phyloP scores from a whole-genome alignment of 2,888 invertebrate species.

The Xestia sexstrigata region DNA sequence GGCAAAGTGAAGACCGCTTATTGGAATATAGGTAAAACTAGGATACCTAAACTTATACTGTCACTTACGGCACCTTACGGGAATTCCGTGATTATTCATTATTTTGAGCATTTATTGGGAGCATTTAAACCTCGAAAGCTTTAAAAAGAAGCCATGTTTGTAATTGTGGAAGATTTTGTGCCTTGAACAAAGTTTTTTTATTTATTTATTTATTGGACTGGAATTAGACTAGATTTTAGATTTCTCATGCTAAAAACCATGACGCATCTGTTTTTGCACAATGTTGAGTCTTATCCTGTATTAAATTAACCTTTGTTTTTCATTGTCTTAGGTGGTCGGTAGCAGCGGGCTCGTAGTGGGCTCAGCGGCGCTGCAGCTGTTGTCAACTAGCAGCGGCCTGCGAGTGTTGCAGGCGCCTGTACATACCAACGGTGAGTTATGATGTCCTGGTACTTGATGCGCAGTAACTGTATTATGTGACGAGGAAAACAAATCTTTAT shows the following conservation, averaged over 20 bases:
- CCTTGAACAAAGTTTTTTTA: no score
- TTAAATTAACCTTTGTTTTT: neutral
- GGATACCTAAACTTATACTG: no score
- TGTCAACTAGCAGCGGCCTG: conserved; percentile 83
- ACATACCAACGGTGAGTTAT: conserved; percentile 81
- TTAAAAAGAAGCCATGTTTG: neutral
- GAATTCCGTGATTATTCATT: no score
- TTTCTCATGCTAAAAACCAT: neutral
- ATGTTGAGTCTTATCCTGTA: neutral
- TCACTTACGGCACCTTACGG: no score
- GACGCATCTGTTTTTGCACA: neutral
- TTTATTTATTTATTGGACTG: no score
- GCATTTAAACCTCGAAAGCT: no score
- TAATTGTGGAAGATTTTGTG: neutral
- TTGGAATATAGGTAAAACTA: neutral
- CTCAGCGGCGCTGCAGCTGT: conserved; percentile 84
- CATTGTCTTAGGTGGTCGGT: conserved; percentile 81
- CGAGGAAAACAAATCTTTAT: neutral
- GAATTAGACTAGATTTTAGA: no score
- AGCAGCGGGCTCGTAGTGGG: conserved; percentile 89
- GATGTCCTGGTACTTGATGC: conserved; percentile 58
- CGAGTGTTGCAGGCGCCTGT: conserved; percentile 83
- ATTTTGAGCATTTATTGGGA: no score
- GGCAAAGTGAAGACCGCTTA: neutral
- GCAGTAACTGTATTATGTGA: conserved; percentile 10